Percentiles rank a stretch among this genome's conserved stretches.
Conservation (phyloP, 2,113 vertebrate species). For the Phrynosoma platyrhinos region DNA sequence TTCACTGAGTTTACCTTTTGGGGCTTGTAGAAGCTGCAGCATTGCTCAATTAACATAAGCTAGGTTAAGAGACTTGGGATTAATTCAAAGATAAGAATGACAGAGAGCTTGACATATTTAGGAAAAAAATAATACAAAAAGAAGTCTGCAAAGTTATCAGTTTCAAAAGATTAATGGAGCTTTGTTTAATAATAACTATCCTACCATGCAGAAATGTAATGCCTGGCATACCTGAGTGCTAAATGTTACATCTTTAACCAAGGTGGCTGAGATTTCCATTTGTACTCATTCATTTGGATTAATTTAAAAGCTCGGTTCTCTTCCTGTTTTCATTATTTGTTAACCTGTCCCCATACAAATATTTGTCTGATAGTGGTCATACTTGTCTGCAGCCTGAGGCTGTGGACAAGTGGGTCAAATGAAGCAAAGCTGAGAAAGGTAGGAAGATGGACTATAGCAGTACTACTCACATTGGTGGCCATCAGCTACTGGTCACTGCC, state of each 20-base stretch:
- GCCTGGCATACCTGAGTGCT: not conserved
- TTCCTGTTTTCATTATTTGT: not conserved
- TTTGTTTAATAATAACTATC: conserved; percentile 13
- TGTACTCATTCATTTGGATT: not conserved
- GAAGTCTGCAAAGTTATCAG: not conserved
- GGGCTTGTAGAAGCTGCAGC: not conserved
- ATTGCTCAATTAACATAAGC: not conserved
- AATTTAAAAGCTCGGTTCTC: not conserved
- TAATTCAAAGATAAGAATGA: conserved; percentile 31
- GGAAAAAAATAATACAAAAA: not conserved
- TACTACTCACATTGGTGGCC: too few species aligned
- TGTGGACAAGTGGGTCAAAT: not conserved
- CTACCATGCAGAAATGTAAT: conserved; percentile 1
- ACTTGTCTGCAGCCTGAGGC: not conserved
- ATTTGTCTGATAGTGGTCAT: not conserved
- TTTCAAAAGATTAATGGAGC: conserved; percentile 6
- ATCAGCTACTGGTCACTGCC: too few species aligned
- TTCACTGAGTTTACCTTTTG: conserved; percentile 14
- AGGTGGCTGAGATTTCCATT: not conserved
- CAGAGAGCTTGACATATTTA: not conserved
- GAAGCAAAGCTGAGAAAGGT: not conserved
- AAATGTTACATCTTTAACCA: not conserved
- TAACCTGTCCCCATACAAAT: not conserved
- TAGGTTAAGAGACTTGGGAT: not conserved
- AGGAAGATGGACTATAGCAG: not conserved